Evolutionary conservation across 2,797 vertebrate species (phyloP), one percentile per base, ranked within the genome.

Genomic region (Craterocephalus amniculus): DNA sequence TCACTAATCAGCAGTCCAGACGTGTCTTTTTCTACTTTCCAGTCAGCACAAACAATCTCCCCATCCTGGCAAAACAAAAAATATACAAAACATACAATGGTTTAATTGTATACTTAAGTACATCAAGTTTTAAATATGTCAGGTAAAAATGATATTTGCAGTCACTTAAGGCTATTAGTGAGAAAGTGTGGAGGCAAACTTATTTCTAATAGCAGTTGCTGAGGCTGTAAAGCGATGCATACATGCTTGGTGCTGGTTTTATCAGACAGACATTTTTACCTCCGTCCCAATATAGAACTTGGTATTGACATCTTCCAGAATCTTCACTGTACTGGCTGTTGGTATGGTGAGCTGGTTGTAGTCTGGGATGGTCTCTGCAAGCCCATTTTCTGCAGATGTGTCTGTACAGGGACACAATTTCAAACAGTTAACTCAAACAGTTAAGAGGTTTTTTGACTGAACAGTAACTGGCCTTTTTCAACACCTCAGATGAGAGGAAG

Each of bases 31-130:
- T 93, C 95, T 88, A 95, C 76, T 91, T 93, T 96, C 97, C 97
- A 99, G 84, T 96, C 92, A 24, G 92, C 94, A 86, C 95, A 97
- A 84, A 97, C 35, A 55, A 99, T 74, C 86, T 96, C 96, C n/a
- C 97, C 97, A 66, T 96, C 95, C 98, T 99, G 82, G n/a, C 1
- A 61, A 48, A 40, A 80, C 61, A 60, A 64, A 76, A 10, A 43
- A 10, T 35, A 40, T 4, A 57, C 18, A 4, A 7, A 62, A 67
- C 43, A 64, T 18, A 27, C 45, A 56, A 27, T 5, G 7, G 12
- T 43, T 40, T 40, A n/a, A 51, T 16, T 16, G 36, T 16, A 22
- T 48, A 40, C 14, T 36, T 36, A 13, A 36, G 35, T 13, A 4
- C 36, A 38, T 38, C 12, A 38, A 2, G 18, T 43, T 6, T 29